Conservation (phyloP, 2,888 invertebrate genomes). For the Nymphalis urticae region DNA sequence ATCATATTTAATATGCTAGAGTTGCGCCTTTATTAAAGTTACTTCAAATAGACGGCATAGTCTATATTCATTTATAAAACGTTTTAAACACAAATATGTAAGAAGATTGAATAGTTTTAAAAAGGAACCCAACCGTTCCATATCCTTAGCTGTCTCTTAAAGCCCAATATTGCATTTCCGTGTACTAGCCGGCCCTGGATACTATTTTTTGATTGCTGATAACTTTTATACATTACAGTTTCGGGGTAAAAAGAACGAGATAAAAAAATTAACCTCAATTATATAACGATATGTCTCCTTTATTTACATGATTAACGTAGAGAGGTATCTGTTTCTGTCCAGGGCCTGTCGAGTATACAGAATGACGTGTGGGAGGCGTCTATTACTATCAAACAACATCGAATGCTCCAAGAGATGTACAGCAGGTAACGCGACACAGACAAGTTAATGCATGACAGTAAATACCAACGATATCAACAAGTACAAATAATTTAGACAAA, state of each 20-base stretch:
- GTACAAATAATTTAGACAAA: not conserved
- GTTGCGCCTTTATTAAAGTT: not conserved
- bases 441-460: not conserved
- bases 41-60: too few species aligned
- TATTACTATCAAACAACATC: constrained; percentile 84
- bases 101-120: too few species aligned
- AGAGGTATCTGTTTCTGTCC: constrained; percentile 44
- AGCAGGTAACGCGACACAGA: constrained; percentile 60
- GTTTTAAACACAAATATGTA: too few species aligned
- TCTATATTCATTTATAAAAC: too few species aligned
- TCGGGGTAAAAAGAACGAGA: not conserved
- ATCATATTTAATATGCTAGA: not conserved
- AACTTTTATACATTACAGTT: not conserved
- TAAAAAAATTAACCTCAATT: not conserved
- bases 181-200: too few species aligned
- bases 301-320: not conserved
- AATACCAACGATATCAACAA: not conserved
- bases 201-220: not conserved
- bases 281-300: not conserved
- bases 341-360: constrained; percentile 67
- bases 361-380: constrained; percentile 86
- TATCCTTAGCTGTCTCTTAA: too few species aligned
- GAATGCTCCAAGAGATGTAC: constrained; percentile 80
- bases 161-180: not conserved
- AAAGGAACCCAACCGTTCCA: too few species aligned